Conservation (phyloP, 2,113 vertebrate genomes). For the Corythoichthys intestinalis region DNA sequence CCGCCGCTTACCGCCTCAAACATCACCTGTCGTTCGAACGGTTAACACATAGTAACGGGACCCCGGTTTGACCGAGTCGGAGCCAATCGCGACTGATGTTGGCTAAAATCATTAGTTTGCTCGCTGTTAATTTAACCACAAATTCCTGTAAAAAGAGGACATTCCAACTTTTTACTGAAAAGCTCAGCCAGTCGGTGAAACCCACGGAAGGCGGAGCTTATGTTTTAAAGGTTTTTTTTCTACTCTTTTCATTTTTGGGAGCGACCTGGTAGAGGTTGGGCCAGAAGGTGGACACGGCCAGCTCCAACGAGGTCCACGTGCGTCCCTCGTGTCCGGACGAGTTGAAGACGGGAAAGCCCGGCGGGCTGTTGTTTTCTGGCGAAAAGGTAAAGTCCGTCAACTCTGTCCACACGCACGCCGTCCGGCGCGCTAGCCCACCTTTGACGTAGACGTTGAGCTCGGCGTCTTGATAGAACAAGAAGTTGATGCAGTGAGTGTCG, state of each 20-base stretch:
- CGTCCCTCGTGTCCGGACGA: slow-evolving; percentile 77
- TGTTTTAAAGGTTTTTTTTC: no score
- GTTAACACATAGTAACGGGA: no score
- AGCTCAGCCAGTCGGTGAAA: no score
- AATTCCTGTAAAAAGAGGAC: no score
- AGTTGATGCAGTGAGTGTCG: slow-evolving; percentile 92
- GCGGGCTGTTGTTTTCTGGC: slow-evolving; percentile 81
- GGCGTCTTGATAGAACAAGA: slow-evolving; percentile 85
- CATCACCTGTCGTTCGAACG: slow-evolving; percentile 74
- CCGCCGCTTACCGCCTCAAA: slow-evolving; percentile 88
- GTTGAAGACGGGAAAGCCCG: slow-evolving; percentile 89
- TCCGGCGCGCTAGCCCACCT: slow-evolving; percentile 25
- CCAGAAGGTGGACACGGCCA: slow-evolving; percentile 97
- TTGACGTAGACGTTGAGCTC: slow-evolving; percentile 85
- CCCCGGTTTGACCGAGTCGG: no score
- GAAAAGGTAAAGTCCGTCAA: slow-evolving; percentile 1
- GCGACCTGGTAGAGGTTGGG: slow-evolving; percentile 93
- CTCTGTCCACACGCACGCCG: not conserved
- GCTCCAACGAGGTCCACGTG: slow-evolving; percentile 84
- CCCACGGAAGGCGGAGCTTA: no score
- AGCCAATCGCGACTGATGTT: no score
- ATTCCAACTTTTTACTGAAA: no score
- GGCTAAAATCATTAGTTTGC: no score
- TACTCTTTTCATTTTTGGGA: no score
- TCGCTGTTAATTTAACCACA: no score